Percentiles rank a stretch among this genome's conserved stretches.
These are phyloP conservation scores for Pachydiplax longipennis DNA, from an alignment of 2,888 invertebrate genomes.

Conservation along the genomic window DNA sequence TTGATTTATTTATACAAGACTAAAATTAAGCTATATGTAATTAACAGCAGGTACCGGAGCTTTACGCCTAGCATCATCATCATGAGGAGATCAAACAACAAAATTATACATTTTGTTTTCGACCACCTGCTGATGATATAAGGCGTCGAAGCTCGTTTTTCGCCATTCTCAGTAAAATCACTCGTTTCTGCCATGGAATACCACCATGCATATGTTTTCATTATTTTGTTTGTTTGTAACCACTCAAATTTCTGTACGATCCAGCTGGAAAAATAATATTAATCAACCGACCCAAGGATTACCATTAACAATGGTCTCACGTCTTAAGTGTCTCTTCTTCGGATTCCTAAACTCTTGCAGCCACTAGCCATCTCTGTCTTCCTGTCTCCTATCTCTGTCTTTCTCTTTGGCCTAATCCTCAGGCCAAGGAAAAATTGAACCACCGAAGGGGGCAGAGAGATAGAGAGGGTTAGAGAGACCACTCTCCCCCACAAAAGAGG, in stretches of 20 bases:
- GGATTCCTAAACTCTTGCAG: neutral
- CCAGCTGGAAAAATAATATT: neutral
- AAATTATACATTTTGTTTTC: too few species aligned
- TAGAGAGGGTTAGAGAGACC: neutral
- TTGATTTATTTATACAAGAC: too few species aligned
- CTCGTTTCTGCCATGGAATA: too few species aligned
- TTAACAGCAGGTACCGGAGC: too few species aligned
- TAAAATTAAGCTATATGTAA: too few species aligned
- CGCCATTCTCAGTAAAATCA: too few species aligned
- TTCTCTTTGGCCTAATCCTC: neutral
- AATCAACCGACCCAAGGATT: too few species aligned
- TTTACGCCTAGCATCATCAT: too few species aligned
- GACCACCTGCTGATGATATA: too few species aligned
- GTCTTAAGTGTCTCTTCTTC: neutral
- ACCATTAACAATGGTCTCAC: neutral
- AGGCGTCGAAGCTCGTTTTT: too few species aligned
- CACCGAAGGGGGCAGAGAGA: neutral
- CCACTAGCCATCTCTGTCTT: neutral
- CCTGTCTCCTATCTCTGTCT: neutral
- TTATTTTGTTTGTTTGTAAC: neutral
- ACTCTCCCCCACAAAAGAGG: neutral
- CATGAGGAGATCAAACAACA: too few species aligned
- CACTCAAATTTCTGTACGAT: neutral
- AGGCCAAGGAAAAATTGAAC: constrained; percentile 15
- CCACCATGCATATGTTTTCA: too few species aligned